Conservation (phyloP, 1,140 invertebrate genomes). For the Temnothorax longispinosus region DNA sequence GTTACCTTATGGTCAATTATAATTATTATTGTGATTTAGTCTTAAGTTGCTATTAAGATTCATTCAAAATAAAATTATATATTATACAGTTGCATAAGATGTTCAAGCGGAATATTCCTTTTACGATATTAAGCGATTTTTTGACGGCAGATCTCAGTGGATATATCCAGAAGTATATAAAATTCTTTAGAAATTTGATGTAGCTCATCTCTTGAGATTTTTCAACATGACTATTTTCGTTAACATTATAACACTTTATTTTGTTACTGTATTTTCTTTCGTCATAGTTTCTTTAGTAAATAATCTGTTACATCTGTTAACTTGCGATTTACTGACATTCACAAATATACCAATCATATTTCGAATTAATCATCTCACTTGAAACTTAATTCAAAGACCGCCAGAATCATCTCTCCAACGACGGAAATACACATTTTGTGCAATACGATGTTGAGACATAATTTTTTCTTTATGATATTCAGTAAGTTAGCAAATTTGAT, state of each 20-base stretch:
- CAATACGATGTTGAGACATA: slow-evolving; percentile 12
- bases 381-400: not conserved
- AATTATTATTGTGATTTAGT: not conserved
- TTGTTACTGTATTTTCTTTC: not conserved
- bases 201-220: slow-evolving; percentile 21
- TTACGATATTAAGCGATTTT: slow-evolving; percentile 19
- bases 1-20: slow-evolving; percentile 27
- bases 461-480: slow-evolving; percentile 25
- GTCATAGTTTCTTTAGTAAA: slow-evolving; percentile 1
- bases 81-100: not conserved
- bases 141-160: slow-evolving; percentile 12
- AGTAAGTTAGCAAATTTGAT: slow-evolving; percentile 23
- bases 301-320: not conserved
- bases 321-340: not conserved
- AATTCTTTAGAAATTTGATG: slow-evolving; percentile 21
- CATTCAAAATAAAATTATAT: slow-evolving; percentile 31
- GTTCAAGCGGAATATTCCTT: slow-evolving; percentile 11
- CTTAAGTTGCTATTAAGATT: slow-evolving; percentile 36
- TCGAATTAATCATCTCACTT: slow-evolving; percentile 1
- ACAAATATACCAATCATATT: not conserved
- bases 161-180: slow-evolving; percentile 28
- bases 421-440: slow-evolving; percentile 23
- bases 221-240: not conserved
- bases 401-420: not conserved
- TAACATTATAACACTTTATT: not conserved